Conservation (phyloP, 2,797 vertebrate genomes). For the Tauraco hartlaubi region DNA sequence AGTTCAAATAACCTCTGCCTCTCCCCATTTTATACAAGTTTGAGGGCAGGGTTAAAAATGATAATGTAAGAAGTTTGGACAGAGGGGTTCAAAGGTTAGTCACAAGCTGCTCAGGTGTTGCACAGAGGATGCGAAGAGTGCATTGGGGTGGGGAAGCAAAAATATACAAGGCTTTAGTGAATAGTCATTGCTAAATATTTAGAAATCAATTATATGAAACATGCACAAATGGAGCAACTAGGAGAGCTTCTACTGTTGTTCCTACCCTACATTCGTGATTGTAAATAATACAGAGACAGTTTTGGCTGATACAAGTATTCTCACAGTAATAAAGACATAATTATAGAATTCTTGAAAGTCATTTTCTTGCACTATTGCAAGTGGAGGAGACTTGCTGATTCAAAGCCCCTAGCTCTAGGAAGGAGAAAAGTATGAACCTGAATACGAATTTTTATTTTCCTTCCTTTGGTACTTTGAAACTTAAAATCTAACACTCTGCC, state of each 20-base stretch:
- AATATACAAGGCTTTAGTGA: not conserved
- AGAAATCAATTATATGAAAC: not conserved
- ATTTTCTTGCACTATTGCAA: not conserved
- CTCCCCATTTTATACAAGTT: conserved; percentile 15
- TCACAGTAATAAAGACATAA: not conserved
- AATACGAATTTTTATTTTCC: not conserved
- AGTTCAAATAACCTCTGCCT: conserved; percentile 22
- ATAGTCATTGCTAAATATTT: not conserved
- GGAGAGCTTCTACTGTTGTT: not conserved
- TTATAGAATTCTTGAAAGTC: not conserved
- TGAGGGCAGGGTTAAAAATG: conserved; percentile 29
- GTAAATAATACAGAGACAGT: not conserved
- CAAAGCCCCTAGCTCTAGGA: not conserved
- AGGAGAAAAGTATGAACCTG: not conserved
- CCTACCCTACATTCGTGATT: not conserved
- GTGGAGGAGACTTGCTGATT: not conserved
- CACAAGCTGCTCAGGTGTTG: not conserved
- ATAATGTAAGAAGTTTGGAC: not conserved
- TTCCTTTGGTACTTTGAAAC: not conserved
- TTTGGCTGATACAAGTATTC: not conserved
- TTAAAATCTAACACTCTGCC: not conserved
- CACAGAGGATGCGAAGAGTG: not conserved
- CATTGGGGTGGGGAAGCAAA: not conserved
- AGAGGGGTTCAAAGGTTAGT: not conserved
- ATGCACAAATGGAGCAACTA: not conserved